Evolutionary conservation across 2,888 invertebrate genomes (phyloP).

Genomic region (Sericinus montela): DNA sequence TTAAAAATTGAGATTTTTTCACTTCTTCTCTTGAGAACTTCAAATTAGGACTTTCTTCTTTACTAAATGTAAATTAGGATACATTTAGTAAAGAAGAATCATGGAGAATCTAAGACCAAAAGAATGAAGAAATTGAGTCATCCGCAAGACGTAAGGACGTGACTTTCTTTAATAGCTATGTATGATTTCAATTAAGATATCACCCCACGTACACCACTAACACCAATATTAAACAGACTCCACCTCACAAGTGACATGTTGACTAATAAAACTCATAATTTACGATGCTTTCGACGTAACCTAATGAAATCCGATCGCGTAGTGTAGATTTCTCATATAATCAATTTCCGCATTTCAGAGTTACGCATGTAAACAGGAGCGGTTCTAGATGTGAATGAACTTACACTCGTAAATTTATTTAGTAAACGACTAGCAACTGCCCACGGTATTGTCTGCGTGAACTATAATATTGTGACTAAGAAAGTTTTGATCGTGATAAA

Average conservation of each 20-base stretch:
- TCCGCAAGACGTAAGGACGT: neutral
- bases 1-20: too few species aligned
- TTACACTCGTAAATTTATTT: conserved; percentile 5
- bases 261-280: conserved; percentile 1
- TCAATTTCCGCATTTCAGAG: conserved; percentile 14
- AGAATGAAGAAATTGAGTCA: too few species aligned
- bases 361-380: conserved; percentile 5
- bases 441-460: too few species aligned
- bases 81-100: too few species aligned
- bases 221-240: neutral
- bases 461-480: too few species aligned
- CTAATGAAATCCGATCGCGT: conserved; percentile 4
- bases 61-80: too few species aligned
- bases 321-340: conserved; percentile 11
- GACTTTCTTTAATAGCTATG: neutral
- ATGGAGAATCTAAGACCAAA: too few species aligned
- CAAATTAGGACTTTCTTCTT: too few species aligned
- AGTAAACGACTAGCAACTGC: neutral
- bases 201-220: too few species aligned
- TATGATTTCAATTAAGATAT: neutral
- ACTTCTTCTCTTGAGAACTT: too few species aligned
- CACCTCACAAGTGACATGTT: neutral
- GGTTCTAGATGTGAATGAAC: neutral
- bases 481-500: too few species aligned
- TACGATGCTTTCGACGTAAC: neutral